These are phyloP conservation scores for Platynereis dumerilii DNA, from an alignment of 2,888 invertebrate species.

Conservation along the genomic window DNA sequence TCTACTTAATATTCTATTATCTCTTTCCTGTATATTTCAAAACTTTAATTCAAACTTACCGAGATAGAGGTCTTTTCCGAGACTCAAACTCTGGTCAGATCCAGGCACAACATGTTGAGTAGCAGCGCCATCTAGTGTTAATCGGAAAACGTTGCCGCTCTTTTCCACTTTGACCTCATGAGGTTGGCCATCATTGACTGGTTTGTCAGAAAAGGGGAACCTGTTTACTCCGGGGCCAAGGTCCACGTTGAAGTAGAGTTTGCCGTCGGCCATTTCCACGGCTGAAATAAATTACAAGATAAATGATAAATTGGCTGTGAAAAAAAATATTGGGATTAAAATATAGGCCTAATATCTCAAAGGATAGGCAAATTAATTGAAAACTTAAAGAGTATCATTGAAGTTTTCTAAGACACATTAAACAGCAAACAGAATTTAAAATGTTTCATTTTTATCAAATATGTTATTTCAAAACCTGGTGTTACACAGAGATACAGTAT, in stretches of 20 bases:
- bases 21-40: no score
- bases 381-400: no score
- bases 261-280: conserved; percentile 57
- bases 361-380: no score
- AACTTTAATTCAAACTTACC: conserved; percentile 34
- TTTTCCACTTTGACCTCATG: conserved; percentile 45
- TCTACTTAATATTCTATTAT: no score
- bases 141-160: conserved; percentile 24
- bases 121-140: conserved; percentile 44
- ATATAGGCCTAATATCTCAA: no score
- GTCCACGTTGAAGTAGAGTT: conserved; percentile 53
- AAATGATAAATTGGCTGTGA: no score
- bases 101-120: conserved; percentile 33
- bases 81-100: conserved; percentile 25
- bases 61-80: conserved; percentile 43
- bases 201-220: conserved; percentile 6
- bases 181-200: conserved; percentile 47
- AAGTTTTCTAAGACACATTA: no score
- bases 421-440: no score
- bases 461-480: no score
- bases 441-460: no score
- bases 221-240: conserved; percentile 42
- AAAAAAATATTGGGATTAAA: no score
- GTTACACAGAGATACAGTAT: no score
- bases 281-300: conserved; percentile 35